Percentiles rank a stretch among this genome's conserved stretches.
phyloP scores from a whole-genome alignment of 2,797 vertebrate genomes.

The Buphagus erythrorhynchus region DNA sequence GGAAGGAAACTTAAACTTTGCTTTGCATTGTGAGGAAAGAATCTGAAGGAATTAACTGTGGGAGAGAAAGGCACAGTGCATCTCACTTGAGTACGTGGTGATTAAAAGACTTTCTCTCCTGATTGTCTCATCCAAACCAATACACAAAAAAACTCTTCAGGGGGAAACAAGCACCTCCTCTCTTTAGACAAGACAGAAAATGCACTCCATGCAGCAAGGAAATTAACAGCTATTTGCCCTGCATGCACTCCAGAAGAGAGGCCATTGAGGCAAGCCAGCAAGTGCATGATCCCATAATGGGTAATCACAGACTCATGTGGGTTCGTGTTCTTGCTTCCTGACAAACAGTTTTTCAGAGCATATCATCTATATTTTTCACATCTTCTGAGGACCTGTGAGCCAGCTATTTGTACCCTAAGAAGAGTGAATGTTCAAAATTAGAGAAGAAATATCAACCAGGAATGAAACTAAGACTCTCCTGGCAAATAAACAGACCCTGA shows the following conservation, averaged over 20 bases:
- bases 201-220: neutral
- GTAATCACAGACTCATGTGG: neutral
- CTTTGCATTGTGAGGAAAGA: neutral
- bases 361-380: neutral
- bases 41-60: neutral
- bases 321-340: neutral
- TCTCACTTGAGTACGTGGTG: neutral
- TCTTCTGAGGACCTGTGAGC: neutral
- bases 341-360: neutral
- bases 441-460: neutral
- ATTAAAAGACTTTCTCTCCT: neutral
- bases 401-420: neutral
- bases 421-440: neutral
- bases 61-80: neutral
- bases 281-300: neutral
- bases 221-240: slow-evolving; percentile 27
- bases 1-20: neutral
- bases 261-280: neutral
- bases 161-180: neutral
- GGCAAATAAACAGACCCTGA: slow-evolving; percentile 23
- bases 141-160: neutral
- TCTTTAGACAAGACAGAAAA: neutral
- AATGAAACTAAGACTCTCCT: neutral
- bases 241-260: neutral
- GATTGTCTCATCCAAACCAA: neutral